Evolutionary conservation across 2,888 invertebrate species (phyloP).

Genomic region (Hipparchia sbordonii): DNA sequence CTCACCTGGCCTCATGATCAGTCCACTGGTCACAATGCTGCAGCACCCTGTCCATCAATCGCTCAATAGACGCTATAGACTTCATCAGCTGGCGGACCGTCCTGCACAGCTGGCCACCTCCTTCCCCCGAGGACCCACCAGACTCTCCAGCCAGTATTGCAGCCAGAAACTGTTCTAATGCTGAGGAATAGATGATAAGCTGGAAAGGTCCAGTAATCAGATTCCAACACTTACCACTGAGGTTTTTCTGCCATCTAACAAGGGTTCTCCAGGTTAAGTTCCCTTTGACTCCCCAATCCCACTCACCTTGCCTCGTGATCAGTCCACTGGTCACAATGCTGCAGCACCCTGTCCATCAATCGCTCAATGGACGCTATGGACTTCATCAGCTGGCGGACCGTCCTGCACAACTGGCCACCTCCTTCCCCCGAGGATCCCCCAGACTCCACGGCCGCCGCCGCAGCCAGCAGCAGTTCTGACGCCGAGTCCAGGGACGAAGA

Average conservation of each 20-base stretch:
- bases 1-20: constrained; percentile 57
- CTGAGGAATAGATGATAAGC: too few species aligned
- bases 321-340: constrained; percentile 68
- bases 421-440: constrained; percentile 35
- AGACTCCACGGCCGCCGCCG: constrained; percentile 49
- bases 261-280: neutral
- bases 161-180: too few species aligned
- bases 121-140: too few species aligned
- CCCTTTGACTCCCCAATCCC: too few species aligned
- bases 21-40: constrained; percentile 69
- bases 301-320: constrained; percentile 57
- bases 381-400: constrained; percentile 67
- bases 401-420: constrained; percentile 55
- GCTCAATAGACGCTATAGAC: constrained; percentile 72
- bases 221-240: constrained; percentile 44
- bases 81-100: constrained; percentile 69
- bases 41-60: constrained; percentile 72
- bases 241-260: neutral
- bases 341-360: constrained; percentile 71
- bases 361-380: constrained; percentile 74
- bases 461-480: constrained; percentile 60
- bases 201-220: too few species aligned
- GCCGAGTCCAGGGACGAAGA: constrained; percentile 62
- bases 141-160: too few species aligned
- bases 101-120: too few species aligned